A percentile compares a stretch with the other conserved stretches of the same genome.
phyloP scores from a whole-genome alignment of 2,113 vertebrate genomes.

The Oreochromis spilurus region DNA sequence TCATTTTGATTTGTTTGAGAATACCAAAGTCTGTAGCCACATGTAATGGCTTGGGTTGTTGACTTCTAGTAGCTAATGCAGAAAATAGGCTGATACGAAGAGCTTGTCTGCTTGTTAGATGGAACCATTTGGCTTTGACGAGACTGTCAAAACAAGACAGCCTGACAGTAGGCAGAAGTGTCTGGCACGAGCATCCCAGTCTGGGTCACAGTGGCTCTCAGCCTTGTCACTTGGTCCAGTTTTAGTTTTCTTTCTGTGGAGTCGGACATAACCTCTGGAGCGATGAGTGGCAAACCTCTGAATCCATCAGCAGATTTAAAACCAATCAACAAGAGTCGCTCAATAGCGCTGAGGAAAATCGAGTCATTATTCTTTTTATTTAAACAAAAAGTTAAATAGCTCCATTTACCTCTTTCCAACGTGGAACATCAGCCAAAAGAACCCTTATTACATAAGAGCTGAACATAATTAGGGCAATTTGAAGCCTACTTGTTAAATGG shows the following conservation, averaged over 20 bases:
- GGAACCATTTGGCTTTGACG: constrained; percentile 47
- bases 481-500: constrained; percentile 47
- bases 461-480: constrained; percentile 52
- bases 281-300: constrained; percentile 15
- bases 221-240: constrained; percentile 11
- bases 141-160: constrained; percentile 64
- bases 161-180: constrained; percentile 62
- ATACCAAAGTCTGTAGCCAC: constrained; percentile 37
- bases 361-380: constrained; percentile 48
- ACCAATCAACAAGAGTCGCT: constrained; percentile 24
- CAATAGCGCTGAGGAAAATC: constrained; percentile 1
- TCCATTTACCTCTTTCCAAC: constrained; percentile 47
- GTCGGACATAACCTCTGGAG: constrained; percentile 22
- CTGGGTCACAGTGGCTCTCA: constrained; percentile 36
- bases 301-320: not conserved
- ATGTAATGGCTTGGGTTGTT: constrained; percentile 38
- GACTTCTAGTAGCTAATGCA: constrained; percentile 44
- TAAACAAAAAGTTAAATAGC: constrained; percentile 55
- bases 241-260: constrained; percentile 25
- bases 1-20: constrained; percentile 69
- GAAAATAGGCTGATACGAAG: constrained; percentile 50
- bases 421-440: constrained; percentile 28
- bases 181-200: constrained; percentile 45
- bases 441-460: constrained; percentile 38
- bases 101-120: constrained; percentile 43